A percentile compares a stretch with the other conserved stretches of the same genome.
These are phyloP conservation scores for Piezodorus guildinii DNA, from an alignment of 1,140 invertebrate genomes.

Conservation along the genomic window DNA sequence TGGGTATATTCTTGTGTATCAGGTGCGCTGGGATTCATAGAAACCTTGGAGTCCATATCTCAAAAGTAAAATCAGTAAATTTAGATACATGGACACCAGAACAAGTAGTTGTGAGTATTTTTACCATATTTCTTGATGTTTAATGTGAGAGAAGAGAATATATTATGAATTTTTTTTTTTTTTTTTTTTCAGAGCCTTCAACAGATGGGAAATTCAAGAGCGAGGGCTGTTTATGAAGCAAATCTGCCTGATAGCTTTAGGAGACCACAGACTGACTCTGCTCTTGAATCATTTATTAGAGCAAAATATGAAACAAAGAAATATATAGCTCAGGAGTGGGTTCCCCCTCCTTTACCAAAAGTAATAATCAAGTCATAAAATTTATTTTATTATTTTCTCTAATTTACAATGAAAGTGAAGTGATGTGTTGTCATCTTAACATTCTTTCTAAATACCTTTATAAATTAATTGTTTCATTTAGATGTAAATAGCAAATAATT, in stretches of 20 bases:
- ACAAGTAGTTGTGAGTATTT: slow-evolving; percentile 66
- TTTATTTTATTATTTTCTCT: too few species aligned
- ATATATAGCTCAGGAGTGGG: slow-evolving; percentile 94
- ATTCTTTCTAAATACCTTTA: too few species aligned
- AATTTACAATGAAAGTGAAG: too few species aligned
- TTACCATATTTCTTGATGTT: not conserved
- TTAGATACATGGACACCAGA: slow-evolving; percentile 97
- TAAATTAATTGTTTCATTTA: too few species aligned
- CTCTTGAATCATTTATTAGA: slow-evolving; percentile 87
- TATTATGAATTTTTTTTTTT: too few species aligned
- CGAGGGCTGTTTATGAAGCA: slow-evolving; percentile 92
- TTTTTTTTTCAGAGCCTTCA: slow-evolving; percentile 67
- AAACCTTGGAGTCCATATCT: slow-evolving; percentile 96
- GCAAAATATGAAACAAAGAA: slow-evolving; percentile 98
- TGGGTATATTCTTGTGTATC: slow-evolving; percentile 96
- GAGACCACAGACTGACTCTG: slow-evolving; percentile 86
- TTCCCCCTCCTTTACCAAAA: slow-evolving; percentile 71
- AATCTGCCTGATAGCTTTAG: slow-evolving; percentile 90
- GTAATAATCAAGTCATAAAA: slow-evolving; percentile 36
- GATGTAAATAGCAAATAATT: too few species aligned
- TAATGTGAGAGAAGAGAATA: not conserved
- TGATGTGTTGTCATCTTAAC: too few species aligned
- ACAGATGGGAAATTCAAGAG: slow-evolving; percentile 96
- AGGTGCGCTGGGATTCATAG: slow-evolving; percentile 95
- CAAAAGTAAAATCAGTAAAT: slow-evolving; percentile 95